A percentile compares a stretch with the other conserved stretches of the same genome.
phyloP scores from a whole-genome alignment of 2,797 vertebrate species.

The Anguilla pacifica region DNA sequence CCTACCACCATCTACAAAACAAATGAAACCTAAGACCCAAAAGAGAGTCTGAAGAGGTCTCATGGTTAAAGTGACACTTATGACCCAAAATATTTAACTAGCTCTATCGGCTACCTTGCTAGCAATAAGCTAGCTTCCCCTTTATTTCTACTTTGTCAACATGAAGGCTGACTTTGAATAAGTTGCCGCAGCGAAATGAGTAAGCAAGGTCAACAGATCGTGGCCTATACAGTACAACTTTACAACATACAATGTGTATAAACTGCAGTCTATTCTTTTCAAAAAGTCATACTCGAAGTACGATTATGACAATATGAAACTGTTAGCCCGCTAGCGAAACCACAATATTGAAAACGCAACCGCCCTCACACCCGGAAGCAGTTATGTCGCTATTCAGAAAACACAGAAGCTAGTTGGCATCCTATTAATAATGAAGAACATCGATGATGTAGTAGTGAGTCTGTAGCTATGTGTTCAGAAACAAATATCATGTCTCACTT shows the following conservation, averaged over 20 bases:
- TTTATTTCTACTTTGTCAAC: constrained; percentile 6
- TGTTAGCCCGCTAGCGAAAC: background rate
- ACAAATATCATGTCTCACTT: too few species aligned
- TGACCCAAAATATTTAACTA: background rate
- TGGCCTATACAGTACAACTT: background rate
- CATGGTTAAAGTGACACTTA: constrained; percentile 45
- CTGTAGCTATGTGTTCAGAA: background rate
- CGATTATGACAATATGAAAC: constrained; percentile 1
- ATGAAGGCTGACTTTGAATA: constrained; percentile 13
- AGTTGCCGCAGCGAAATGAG: background rate
- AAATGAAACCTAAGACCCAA: constrained; percentile 51
- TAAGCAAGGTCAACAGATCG: background rate
- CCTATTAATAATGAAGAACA: background rate
- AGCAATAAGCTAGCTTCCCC: constrained; percentile 9
- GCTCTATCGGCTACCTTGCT: background rate
- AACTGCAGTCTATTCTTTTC: background rate
- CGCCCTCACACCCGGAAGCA: constrained; percentile 55
- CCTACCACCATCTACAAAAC: constrained; percentile 51
- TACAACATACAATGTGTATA: background rate
- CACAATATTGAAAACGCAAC: background rate
- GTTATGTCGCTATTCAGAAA: constrained; percentile 25
- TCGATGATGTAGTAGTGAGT: background rate
- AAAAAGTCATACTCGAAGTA: background rate
- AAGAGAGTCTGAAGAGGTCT: constrained; percentile 35
- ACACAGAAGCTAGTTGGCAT: background rate